Conservation (phyloP, 2,888 invertebrate genomes). For the Chrysotoxum bicinctum region DNA sequence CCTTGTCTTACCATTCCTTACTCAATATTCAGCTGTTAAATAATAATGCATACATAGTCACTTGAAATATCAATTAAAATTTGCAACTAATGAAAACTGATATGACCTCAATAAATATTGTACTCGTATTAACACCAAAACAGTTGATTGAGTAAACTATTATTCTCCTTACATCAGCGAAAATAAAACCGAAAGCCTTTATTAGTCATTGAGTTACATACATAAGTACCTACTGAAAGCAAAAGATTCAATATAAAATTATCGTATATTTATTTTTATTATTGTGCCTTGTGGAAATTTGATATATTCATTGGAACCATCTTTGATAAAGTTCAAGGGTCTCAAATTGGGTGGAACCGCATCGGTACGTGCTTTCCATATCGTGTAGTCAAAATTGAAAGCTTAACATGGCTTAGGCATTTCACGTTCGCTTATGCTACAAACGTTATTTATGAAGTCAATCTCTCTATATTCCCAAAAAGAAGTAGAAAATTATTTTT, state of each 20-base stretch:
- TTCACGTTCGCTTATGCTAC: constrained; percentile 10
- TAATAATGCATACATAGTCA: not conserved
- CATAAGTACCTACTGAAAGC: too few relatives aligned
- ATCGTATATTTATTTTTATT: not conserved
- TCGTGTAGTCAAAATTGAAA: constrained; percentile 1
- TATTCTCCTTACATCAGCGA: not conserved
- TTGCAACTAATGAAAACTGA: constrained; percentile 26
- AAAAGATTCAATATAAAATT: not conserved
- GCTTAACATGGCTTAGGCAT: constrained; percentile 2
- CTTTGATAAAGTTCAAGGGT: constrained; percentile 36
- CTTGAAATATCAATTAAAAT: not conserved
- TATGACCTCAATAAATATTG: constrained; percentile 22
- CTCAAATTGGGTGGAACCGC: constrained; percentile 20
- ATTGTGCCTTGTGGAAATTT: constrained; percentile 9
- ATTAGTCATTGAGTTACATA: constrained; percentile 22
- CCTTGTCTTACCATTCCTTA: too few relatives aligned
- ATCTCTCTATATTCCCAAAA: not conserved
- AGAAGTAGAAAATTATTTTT: not conserved
- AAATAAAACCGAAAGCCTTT: constrained; percentile 9
- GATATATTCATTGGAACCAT: constrained; percentile 17
- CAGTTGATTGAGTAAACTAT: constrained; percentile 38
- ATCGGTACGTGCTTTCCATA: constrained; percentile 39
- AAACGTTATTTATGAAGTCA: not conserved
- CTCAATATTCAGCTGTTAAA: not conserved
- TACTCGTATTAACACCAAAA: not conserved